These are phyloP conservation scores for Euspilapteryx auroguttella DNA, from an alignment of 2,888 invertebrate species.

Conservation along the genomic window DNA sequence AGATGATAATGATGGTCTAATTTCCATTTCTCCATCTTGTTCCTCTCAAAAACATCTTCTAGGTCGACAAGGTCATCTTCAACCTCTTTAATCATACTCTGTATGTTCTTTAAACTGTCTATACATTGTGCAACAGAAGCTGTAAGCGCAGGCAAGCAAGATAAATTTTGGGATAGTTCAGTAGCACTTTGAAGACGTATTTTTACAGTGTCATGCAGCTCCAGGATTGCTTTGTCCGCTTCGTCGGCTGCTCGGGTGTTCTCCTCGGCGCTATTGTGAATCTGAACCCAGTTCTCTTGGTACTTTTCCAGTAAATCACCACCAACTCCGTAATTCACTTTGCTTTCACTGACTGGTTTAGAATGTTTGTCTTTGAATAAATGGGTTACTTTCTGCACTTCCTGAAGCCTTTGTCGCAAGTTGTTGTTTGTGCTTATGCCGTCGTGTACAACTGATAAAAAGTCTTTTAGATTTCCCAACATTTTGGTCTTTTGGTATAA, in stretches of 20 bases:
- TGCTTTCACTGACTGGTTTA: conserved; percentile 26
- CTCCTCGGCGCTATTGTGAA: conserved; percentile 69
- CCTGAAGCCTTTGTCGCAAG: conserved; percentile 38
- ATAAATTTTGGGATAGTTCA: conserved; percentile 31
- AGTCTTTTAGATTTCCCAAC: conserved; percentile 51
- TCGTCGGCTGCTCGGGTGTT: conserved; percentile 66
- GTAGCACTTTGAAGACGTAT: conserved; percentile 27
- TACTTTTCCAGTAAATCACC: conserved; percentile 69
- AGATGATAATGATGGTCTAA: conserved; percentile 72
- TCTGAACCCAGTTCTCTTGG: conserved; percentile 70
- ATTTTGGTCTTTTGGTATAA: conserved; percentile 13
- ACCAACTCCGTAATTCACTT: conserved; percentile 64
- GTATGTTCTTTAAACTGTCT: conserved; percentile 51
- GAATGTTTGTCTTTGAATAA: conserved; percentile 44
- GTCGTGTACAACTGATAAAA: conserved; percentile 49
- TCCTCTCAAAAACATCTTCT: conserved; percentile 69
- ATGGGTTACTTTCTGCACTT: conserved; percentile 43
- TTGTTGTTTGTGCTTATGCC: conserved; percentile 40
- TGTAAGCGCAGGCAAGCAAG: conserved; percentile 33
- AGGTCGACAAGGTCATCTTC: conserved; percentile 66
- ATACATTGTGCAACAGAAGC: conserved; percentile 52
- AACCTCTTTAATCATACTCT: conserved; percentile 62
- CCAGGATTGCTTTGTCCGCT: conserved; percentile 39
- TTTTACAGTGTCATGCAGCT: conserved; percentile 30
- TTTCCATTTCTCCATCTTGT: conserved; percentile 71